Conservation (phyloP, 2,797 vertebrate species). For the Gallinago stenura region DNA sequence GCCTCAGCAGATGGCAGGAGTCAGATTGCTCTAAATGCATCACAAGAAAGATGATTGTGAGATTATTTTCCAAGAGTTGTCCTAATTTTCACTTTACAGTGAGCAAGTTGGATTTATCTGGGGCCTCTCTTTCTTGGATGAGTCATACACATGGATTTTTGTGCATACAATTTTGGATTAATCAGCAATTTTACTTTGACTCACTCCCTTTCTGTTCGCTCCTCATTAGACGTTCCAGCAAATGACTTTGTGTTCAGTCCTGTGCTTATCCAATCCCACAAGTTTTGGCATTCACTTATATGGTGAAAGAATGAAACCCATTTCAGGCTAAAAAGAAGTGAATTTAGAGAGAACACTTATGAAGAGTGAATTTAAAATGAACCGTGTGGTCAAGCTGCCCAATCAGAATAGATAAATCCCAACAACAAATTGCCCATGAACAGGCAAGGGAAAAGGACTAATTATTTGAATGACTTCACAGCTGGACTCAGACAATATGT, state of each 20-base stretch:
- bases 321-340: not conserved
- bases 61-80: not conserved
- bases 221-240: not conserved
- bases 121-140: not conserved
- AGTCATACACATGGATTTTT: constrained; percentile 19
- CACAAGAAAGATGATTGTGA: not conserved
- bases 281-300: not conserved
- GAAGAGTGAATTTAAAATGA: not conserved
- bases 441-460: not conserved
- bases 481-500: constrained; percentile 20
- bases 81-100: not conserved
- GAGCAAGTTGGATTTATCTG: not conserved
- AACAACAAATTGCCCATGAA: constrained; percentile 16
- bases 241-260: not conserved
- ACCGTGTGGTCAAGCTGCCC: not conserved
- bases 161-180: not conserved
- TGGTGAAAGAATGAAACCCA: not conserved
- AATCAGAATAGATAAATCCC: constrained; percentile 4
- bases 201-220: not conserved
- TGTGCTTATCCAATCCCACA: not conserved
- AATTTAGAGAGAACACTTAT: not conserved
- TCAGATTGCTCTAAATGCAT: not conserved
- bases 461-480: constrained; percentile 46
- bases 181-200: constrained; percentile 49
- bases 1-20: not conserved